Conservation (phyloP, 2,797 vertebrate genomes). For the Sardinella longiceps region DNA sequence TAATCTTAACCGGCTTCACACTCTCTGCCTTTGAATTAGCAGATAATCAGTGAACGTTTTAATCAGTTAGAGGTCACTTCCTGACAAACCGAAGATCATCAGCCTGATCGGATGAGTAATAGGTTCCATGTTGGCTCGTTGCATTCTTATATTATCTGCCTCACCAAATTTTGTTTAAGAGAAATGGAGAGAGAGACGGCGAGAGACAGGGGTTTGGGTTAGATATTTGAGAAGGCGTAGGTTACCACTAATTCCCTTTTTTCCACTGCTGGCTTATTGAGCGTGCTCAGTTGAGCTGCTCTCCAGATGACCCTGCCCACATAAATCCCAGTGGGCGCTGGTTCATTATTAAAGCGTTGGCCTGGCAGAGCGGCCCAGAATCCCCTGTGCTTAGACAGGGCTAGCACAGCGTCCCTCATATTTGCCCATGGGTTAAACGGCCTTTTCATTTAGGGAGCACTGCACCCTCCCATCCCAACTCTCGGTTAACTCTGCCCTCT, state of each 20-base stretch:
- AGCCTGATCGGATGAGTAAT: neutral
- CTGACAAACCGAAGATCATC: neutral
- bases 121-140: neutral
- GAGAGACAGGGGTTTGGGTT: neutral
- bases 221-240: slow-evolving; percentile 1
- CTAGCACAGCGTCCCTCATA: slow-evolving; percentile 38
- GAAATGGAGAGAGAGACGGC: neutral
- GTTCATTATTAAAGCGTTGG: slow-evolving; percentile 62
- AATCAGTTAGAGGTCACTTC: neutral
- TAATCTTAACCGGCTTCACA: neutral
- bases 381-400: slow-evolving; percentile 28
- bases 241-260: slow-evolving; percentile 51
- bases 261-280: slow-evolving; percentile 46
- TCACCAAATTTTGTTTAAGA: neutral
- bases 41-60: neutral
- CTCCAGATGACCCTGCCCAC: slow-evolving; percentile 49
- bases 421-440: slow-evolving; percentile 48
- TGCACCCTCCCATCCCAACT: slow-evolving; percentile 38
- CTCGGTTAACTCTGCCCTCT: neutral
- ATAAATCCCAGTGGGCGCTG: slow-evolving; percentile 58
- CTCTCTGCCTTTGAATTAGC: slow-evolving; percentile 3
- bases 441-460: slow-evolving; percentile 57
- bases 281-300: slow-evolving; percentile 40
- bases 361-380: slow-evolving; percentile 29
- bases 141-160: neutral